Evolutionary conservation across 2,888 invertebrate genomes (phyloP).

Genomic region (Adelognathus sp.): DNA sequence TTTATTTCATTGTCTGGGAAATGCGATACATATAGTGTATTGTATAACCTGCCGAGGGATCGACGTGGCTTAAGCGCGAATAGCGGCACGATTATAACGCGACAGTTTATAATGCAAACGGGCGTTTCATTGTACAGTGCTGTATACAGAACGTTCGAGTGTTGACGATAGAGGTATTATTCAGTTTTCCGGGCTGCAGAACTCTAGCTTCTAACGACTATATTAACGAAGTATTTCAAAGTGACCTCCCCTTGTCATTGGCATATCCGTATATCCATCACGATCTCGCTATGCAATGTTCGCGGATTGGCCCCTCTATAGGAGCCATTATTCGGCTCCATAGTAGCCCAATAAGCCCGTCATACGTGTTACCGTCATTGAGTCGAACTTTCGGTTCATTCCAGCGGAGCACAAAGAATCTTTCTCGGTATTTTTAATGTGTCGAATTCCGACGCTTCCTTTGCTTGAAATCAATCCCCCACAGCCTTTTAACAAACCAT

Average conservation of each 20-base stretch:
- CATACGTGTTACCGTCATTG: not conserved
- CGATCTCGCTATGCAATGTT: not conserved
- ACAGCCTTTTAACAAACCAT: not conserved
- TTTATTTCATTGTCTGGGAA: slow-evolving; percentile 45
- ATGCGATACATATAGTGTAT: slow-evolving; percentile 20
- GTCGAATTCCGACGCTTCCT: too few species aligned
- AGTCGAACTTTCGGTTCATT: too few species aligned
- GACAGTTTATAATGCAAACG: slow-evolving; percentile 5
- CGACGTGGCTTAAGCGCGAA: slow-evolving; percentile 5
- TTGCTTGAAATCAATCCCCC: not conserved
- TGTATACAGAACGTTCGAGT: slow-evolving; percentile 4
- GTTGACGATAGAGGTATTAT: not conserved
- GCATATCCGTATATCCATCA: not conserved
- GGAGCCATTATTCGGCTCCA: too few species aligned
- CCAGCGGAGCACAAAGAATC: too few species aligned
- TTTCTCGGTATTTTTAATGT: too few species aligned
- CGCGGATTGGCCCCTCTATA: not conserved
- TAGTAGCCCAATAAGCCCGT: not conserved
- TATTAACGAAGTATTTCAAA: slow-evolving; percentile 16
- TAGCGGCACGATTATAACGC: slow-evolving; percentile 11
- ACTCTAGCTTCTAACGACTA: too few species aligned
- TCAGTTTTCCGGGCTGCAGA: too few species aligned
- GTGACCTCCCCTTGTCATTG: slow-evolving; percentile 9
- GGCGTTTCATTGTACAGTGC: slow-evolving; percentile 17
- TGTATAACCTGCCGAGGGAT: slow-evolving; percentile 1